phyloP scores from a whole-genome alignment of 2,888 invertebrate genomes.

The Hemithea aestivaria region DNA sequence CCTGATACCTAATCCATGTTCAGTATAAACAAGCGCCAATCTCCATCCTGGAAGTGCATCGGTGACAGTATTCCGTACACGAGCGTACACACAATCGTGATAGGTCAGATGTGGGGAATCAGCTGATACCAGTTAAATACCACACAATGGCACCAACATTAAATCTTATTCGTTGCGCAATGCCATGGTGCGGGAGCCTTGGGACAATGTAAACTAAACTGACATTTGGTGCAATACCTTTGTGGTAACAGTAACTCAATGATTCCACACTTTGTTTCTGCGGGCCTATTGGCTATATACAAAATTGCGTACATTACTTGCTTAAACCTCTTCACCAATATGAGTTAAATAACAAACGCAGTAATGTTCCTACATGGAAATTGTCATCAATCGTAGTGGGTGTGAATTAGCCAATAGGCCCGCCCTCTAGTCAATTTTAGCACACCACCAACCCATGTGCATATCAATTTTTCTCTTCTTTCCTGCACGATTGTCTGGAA shows the following conservation, averaged over 20 bases:
- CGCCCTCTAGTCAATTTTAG: too few species aligned
- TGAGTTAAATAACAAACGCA: too few species aligned
- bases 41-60: slow-evolving; percentile 14
- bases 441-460: too few species aligned
- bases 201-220: slow-evolving; percentile 50
- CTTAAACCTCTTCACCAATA: too few species aligned
- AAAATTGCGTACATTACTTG: too few species aligned
- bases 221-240: slow-evolving; percentile 52
- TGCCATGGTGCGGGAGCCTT: slow-evolving; percentile 23
- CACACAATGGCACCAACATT: slow-evolving; percentile 56
- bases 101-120: slow-evolving; percentile 69
- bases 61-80: slow-evolving; percentile 25
- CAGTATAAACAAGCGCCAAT: slow-evolving; percentile 1
- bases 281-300: too few species aligned
- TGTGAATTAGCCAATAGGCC: too few species aligned
- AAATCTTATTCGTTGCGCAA: slow-evolving; percentile 48
- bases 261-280: slow-evolving; percentile 8
- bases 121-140: slow-evolving; percentile 71
- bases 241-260: slow-evolving; percentile 27
- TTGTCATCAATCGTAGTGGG: too few species aligned
- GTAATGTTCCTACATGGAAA: too few species aligned
- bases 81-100: slow-evolving; percentile 59
- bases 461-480: too few species aligned
- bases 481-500: too few species aligned
- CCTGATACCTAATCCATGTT: background rate